These are phyloP conservation scores for Neogale vison DNA, from an alignment of 2,113 vertebrate genomes.

Conservation along the genomic window DNA sequence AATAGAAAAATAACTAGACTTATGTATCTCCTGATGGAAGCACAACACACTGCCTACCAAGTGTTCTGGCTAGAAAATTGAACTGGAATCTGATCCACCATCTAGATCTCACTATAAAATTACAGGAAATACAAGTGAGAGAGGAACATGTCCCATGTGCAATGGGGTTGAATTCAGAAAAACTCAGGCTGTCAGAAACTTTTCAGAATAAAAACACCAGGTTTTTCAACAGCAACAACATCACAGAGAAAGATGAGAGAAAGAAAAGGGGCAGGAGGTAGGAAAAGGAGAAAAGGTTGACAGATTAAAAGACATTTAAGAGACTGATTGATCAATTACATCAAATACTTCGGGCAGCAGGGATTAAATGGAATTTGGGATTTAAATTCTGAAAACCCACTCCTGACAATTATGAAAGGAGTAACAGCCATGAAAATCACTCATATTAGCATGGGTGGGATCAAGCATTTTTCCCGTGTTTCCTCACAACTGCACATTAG, in stretches of 20 bases:
- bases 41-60: not conserved
- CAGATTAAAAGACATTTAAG: not conserved
- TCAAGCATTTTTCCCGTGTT: not conserved
- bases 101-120: not conserved
- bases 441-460: not conserved
- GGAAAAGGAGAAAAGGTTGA: not conserved
- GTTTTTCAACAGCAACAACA: not conserved
- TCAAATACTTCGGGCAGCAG: not conserved
- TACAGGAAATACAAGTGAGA: not conserved
- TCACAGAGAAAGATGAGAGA: not conserved
- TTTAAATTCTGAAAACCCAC: not conserved
- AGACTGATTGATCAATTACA: not conserved
- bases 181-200: not conserved
- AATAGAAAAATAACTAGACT: not conserved
- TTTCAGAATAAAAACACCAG: not conserved
- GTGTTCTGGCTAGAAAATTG: not conserved
- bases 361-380: not conserved
- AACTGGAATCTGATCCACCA: not conserved
- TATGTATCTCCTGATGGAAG: not conserved
- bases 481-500: not conserved
- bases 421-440: not conserved
- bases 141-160: not conserved
- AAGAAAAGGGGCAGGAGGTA: not conserved
- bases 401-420: not conserved
- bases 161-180: not conserved